These are phyloP conservation scores for Xerus rutilus DNA, from an alignment of 2,797 vertebrate species.

Conservation along the genomic window DNA sequence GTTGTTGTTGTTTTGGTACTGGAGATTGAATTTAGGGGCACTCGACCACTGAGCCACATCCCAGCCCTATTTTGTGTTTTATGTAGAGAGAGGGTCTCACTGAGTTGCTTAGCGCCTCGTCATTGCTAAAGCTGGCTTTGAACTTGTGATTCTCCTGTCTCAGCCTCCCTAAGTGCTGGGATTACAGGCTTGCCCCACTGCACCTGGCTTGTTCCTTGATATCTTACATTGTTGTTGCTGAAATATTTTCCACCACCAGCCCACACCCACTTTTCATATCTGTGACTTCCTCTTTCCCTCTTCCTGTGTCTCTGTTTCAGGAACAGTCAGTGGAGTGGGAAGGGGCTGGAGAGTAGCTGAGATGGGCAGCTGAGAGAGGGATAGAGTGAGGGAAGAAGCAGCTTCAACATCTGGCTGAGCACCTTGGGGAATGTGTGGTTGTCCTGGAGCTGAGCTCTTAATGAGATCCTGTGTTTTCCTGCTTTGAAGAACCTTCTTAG, in stretches of 20 bases:
- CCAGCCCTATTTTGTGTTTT: too few relatives aligned
- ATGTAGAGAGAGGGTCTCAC: too few relatives aligned
- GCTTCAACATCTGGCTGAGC: not conserved
- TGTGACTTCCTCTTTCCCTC: not conserved
- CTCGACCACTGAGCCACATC: too few relatives aligned
- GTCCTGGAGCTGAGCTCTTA: not conserved
- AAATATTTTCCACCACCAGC: not conserved
- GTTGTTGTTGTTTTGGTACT: too few relatives aligned
- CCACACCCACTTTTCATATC: not conserved
- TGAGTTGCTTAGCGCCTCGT: too few relatives aligned
- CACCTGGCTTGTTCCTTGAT: too few relatives aligned
- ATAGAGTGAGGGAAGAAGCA: not conserved
- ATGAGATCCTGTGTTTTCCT: conserved; percentile 4
- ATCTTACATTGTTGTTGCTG: not conserved
- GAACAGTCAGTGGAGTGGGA: not conserved
- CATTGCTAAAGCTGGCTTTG: too few relatives aligned
- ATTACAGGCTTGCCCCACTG: too few relatives aligned
- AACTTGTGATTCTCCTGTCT: too few relatives aligned
- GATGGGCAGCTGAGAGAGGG: not conserved
- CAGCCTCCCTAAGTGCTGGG: too few relatives aligned
- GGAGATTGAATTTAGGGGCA: too few relatives aligned
- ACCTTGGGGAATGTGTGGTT: not conserved
- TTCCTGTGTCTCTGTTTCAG: not conserved
- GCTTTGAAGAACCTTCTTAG: conserved; percentile 1
- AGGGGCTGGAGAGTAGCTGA: not conserved